Evolutionary conservation across 2,888 invertebrate genomes (phyloP), one percentile per base, ranked within the genome.

Genomic region (Drosophila prostipennis): DNA sequence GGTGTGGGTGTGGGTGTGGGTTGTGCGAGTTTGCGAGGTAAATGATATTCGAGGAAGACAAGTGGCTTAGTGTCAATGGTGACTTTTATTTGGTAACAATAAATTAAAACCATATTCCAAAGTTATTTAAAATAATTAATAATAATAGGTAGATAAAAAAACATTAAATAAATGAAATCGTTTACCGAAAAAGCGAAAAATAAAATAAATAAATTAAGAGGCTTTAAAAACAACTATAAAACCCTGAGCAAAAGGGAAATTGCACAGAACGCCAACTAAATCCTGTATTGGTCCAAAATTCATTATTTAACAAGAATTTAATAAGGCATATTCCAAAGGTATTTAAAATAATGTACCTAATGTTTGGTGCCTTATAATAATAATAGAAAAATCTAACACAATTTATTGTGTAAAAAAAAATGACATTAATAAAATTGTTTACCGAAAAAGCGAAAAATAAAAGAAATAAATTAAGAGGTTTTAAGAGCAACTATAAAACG

Each of bases 11-110:
- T 6, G 26, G 26, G 29, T 29, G 29, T 7, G 29, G 6, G 29
- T 58, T 52, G 54, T 23, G 29, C 5, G 40, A 19, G 4, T 4
- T 16, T 16, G 42, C 32, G 11, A 26, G 19, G 43, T 45, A n/a
- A 46, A 23, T 58, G 58, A 46, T 58, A 58, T 55, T 43, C n/a
- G 23, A 23, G 36, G 16, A 34, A 36, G 16, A 55, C 55, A 34
- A 55, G 55, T 55, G 45, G 43, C 42, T 42, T 34, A 23, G 43
- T 43, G 54, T 55, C 54, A 55, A 55, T 55, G 43, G 34, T n/a
- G 19, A 55, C 42, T 32, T 42, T 56, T 10, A 60, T 37, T 58
- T 3, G 23, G 5, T 39, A 16, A 32, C 32, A 34, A 58, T 45
- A 14, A 55, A 23, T 43, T 11, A 32, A n/a, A 23, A 23, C 0